Base-by-base conservation (phyloP, 30 jellyfish, hydroid and myxozoan species). In the Chrysaora quinquecirrha region DNA sequence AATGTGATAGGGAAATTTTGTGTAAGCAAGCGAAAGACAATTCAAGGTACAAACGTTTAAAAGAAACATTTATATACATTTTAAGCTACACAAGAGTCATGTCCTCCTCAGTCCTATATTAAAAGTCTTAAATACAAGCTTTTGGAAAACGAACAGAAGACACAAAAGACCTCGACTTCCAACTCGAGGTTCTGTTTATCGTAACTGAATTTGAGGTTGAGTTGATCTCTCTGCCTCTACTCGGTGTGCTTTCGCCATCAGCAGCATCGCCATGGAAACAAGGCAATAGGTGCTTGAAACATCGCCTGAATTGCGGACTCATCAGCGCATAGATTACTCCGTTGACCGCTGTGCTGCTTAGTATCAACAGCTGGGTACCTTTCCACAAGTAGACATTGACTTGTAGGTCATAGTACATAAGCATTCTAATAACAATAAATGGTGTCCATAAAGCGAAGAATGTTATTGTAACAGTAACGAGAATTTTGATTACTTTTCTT, bases 391-490 rank as follows among this genome's bases (percentile, higher is more conserved):
- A 62, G 10, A 68, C 89, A 67, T 82, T 86, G 75, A 91, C 80
- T 16, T 48, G 35, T 2, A 86, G 77, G 47, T 46, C 89, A 52
- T 76, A 91, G 70, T 91, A 91, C 64, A 72, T 22, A 2, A 86
- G 86, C 88, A 91, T 74, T 30, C 98, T 95, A 1, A 64, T 60
- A 24, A 85, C 78, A 48, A 91, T 80, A 68, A 91, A 91, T 38
- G 98, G 98, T 67, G 98, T 91, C 98, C 98, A 91, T 50, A 91
- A 34, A 0, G 76, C 56, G 77, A 91, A 76, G 60, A 91, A 91
- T 34, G 84, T 83, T 19, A 75, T 71, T 16, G 96, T 91, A 1
- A 91, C 98, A 30, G 87, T 90, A 58, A 91, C 58, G 23, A 91
- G 67, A 2, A 91, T 93, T 62, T 76, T 79, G 54, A 91, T 83